These are phyloP conservation scores for Danio albolineatus DNA, from an alignment of 2,797 vertebrate species.

Conservation along the genomic window DNA sequence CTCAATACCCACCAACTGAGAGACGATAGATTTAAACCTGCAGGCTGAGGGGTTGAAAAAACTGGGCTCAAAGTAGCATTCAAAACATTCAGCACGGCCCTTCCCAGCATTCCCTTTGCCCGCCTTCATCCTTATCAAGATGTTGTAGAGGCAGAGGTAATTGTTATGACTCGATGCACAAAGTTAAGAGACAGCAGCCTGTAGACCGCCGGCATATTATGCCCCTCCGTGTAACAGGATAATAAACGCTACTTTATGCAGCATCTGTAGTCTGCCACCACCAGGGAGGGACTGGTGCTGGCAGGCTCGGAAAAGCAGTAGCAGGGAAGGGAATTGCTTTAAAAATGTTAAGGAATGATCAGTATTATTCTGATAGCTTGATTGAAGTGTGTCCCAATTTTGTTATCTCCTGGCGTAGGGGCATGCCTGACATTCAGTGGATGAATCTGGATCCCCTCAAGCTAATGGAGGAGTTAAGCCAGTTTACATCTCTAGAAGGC, in stretches of 20 bases:
- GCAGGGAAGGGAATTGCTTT: constrained; percentile 29
- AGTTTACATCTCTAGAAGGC: constrained; percentile 93
- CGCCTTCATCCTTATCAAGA: constrained; percentile 86
- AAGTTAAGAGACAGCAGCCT: constrained; percentile 79
- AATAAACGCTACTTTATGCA: constrained; percentile 90
- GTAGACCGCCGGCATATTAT: constrained; percentile 81
- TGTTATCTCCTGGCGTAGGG: constrained; percentile 74
- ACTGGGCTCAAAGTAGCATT: constrained; percentile 27
- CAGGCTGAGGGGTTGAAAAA: constrained; percentile 11
- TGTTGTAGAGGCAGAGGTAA: constrained; percentile 86
- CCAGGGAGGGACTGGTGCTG: constrained; percentile 42
- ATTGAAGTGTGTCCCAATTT: neutral
- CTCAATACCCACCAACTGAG: constrained; percentile 4
- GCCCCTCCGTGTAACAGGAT: constrained; percentile 90
- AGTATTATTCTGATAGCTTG: neutral
- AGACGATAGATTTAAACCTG: constrained; percentile 23
- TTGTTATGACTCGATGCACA: constrained; percentile 87
- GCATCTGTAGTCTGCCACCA: constrained; percentile 75
- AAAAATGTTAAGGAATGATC: neutral
- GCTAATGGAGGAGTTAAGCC: constrained; percentile 93
- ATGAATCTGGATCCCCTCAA: constrained; percentile 96
- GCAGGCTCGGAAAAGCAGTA: constrained; percentile 28
- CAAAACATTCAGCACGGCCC: constrained; percentile 46
- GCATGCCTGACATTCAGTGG: constrained; percentile 96
- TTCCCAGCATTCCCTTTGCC: constrained; percentile 47